Evolutionary conservation across 2,888 invertebrate species (phyloP), one percentile per base, ranked within the genome.

Genomic region (Mellilla xanthometata): DNA sequence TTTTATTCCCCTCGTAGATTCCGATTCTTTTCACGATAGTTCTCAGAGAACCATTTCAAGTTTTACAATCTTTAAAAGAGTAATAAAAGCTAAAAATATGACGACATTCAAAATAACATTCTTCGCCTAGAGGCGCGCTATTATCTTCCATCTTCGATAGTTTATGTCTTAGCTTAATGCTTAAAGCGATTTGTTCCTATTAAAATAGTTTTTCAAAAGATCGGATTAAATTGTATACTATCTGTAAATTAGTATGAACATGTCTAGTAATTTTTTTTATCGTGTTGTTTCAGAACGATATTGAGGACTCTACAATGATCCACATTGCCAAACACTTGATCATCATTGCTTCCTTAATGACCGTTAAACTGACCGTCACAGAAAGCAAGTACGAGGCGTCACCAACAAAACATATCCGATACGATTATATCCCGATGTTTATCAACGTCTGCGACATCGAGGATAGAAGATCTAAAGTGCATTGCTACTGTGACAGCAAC

Each of bases 401-500:
- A 48, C 71, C 71, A 1, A 82, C 77, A 60, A 76, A 76, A 49
- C 73, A 81, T 35, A 65, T 82, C 48, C 70, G 76, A n/a, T 80
- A 81, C 58, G 82, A 76, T 52, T 76, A 81, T 49, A 62, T 76
- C 38, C 86, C 83, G 2, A 65, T 76, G 23, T 87, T 84, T 54
- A 82, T 83, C 45, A 90, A 90, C 48, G 76, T 90, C 9, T 90
- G 90, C 39, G 86, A 88, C 46, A 88, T 88, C 29, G 72, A 77
- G 34, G 90, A 90, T 54, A 63, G 89, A 32, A 65, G 80, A 48
- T 86, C 90, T 3, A 87, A 86, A 70, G 80, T 90, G 5, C 88
- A 90, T 52, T 90, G 90, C 62, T 90, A 90, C 60, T 90, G 90
- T 55, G 87, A 88, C 60, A 87, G 76, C 53, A 85, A 77, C 41